Percentiles rank a stretch among this genome's conserved stretches.
These are phyloP conservation scores for Nephrocerus scutellatus DNA, from an alignment of 2,888 invertebrate species.

Conservation along the genomic window DNA sequence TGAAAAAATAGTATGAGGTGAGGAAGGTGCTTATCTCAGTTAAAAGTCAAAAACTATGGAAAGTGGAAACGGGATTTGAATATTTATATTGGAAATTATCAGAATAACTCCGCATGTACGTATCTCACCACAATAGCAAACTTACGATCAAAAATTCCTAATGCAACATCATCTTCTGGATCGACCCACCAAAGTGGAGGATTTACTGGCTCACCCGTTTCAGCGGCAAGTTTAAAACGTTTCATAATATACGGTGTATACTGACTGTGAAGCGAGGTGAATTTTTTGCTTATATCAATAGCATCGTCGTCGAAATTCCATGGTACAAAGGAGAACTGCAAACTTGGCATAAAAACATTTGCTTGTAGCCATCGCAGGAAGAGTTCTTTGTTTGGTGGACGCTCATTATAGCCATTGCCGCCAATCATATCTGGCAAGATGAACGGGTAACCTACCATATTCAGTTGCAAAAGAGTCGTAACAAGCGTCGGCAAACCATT, in stretches of 20 bases:
- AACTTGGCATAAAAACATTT: constrained; percentile 66
- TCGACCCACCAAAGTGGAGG: constrained; percentile 81
- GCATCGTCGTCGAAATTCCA: constrained; percentile 64
- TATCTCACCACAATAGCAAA: no score
- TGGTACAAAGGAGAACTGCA: constrained; percentile 71
- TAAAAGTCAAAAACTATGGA: no score
- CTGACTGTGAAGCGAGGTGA: constrained; percentile 58
- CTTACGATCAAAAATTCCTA: constrained; percentile 55
- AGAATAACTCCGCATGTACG: no score
- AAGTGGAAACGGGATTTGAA: no score
- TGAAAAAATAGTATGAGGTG: no score
- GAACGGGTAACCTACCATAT: constrained; percentile 52
- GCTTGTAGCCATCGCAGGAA: constrained; percentile 71
- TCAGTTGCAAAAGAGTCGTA: constrained; percentile 51
- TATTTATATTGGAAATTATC: no score
- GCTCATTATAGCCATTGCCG: constrained; percentile 55
- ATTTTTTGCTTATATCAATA: constrained; percentile 56
- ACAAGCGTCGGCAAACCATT: constrained; percentile 64
- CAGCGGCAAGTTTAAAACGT: constrained; percentile 56
- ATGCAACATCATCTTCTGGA: constrained; percentile 58
- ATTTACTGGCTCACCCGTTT: constrained; percentile 64
- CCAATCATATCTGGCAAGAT: constrained; percentile 75
- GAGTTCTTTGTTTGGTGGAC: constrained; percentile 52
- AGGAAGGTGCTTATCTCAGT: no score
- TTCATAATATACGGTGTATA: constrained; percentile 57